phyloP scores from a whole-genome alignment of 2,113 vertebrate species.

The Saccopteryx leptura region DNA sequence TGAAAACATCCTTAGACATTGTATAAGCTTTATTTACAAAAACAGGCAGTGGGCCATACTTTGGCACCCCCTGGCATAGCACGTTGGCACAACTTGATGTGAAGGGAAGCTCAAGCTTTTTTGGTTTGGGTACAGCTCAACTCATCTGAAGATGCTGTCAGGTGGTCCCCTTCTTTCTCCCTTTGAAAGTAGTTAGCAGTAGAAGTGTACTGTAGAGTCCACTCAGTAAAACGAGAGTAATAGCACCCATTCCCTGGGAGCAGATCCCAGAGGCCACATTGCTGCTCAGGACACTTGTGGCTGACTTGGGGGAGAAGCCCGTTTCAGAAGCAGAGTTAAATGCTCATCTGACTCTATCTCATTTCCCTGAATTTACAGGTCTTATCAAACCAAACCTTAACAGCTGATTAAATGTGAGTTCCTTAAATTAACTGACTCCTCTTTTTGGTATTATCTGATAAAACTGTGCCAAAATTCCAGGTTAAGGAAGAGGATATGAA shows the following conservation, averaged over 20 bases:
- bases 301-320: not conserved
- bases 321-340: slow-evolving; percentile 41
- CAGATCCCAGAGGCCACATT: not conserved
- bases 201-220: not conserved
- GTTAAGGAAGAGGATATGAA: not conserved
- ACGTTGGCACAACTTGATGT: not conserved
- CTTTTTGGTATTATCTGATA: slow-evolving; percentile 24
- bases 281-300: not conserved
- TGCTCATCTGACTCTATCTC: not conserved
- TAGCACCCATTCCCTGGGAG: not conserved
- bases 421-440: slow-evolving; percentile 1
- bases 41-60: not conserved
- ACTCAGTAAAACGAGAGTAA: slow-evolving; percentile 19
- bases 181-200: not conserved
- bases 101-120: not conserved
- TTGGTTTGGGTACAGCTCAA: not conserved
- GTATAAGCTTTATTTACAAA: slow-evolving; percentile 21
- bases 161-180: not conserved
- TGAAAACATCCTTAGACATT: not conserved
- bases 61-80: not conserved
- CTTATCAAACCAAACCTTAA: slow-evolving; percentile 23
- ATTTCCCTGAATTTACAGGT: not conserved
- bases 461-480: slow-evolving; percentile 29
- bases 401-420: slow-evolving; percentile 41
- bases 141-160: not conserved